These are phyloP conservation scores for Trichonephila inaurata DNA, from an alignment of 1,140 invertebrate genomes.

Conservation along the genomic window DNA sequence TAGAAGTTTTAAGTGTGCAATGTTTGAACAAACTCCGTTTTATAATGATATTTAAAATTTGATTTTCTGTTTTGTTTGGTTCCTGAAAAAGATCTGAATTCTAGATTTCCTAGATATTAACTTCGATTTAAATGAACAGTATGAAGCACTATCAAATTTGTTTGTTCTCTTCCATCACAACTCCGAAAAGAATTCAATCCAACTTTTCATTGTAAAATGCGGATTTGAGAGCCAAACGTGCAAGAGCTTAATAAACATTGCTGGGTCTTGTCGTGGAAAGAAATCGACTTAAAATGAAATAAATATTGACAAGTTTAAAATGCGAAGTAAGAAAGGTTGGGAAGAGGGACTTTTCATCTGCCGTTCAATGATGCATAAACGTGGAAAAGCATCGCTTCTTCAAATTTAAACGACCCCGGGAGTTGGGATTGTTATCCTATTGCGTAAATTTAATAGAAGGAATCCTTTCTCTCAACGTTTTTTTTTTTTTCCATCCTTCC, in stretches of 20 bases:
- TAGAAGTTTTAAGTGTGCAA: no score
- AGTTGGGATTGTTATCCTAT: constrained; percentile 75
- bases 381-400: constrained; percentile 69
- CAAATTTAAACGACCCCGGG: constrained; percentile 74
- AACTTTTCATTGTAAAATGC: neutral
- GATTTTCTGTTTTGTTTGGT: no score
- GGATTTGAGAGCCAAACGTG: neutral
- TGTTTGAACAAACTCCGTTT: no score
- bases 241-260: constrained; percentile 57
- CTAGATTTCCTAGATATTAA: neutral
- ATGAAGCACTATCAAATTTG: neutral
- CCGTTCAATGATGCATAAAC: constrained; percentile 71
- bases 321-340: constrained; percentile 49
- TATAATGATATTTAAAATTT: no score
- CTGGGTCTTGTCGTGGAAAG: constrained; percentile 30
- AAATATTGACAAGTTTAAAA: constrained; percentile 77
- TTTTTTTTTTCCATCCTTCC: constrained; percentile 53
- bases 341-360: constrained; percentile 70
- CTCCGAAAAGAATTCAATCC: constrained; percentile 27
- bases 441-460: constrained; percentile 76
- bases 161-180: neutral
- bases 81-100: no score
- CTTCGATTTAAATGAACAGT: constrained; percentile 11
- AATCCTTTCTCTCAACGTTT: constrained; percentile 55
- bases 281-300: constrained; percentile 74